Base-by-base conservation (phyloP, 2,797 vertebrate genomes). In the Sebastiscus tertius region DNA sequence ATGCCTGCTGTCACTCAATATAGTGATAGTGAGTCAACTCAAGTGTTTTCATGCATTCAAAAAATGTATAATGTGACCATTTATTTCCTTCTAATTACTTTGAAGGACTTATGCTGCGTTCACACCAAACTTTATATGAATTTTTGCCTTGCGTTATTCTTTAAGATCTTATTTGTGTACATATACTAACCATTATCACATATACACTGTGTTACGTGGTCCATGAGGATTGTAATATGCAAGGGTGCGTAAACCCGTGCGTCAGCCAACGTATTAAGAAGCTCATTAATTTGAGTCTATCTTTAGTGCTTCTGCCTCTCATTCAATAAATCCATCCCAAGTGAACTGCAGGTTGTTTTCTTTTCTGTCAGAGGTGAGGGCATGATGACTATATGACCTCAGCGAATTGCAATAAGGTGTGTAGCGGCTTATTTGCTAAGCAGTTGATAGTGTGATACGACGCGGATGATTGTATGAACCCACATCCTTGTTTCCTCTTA, bases 311-410 rank as follows among this genome's bases (percentile, higher is more conserved):
- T 71, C 24, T 46, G 33, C 20, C 33, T 49, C 49, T 29, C 3
- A 13, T 70, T 46, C n/a, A 78, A 20, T 66, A 75, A 56, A 78
- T 62, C n/a, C 22, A 61, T 66, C 70, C 8, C 16, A 74, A 7
- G n/a, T 46, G 24, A 70, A 16, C 13, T 4, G 42, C 14, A 4
- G 5, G 4, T 42, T 5, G 5, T 14, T 79, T 60, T n/a, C 1
- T 26, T 31, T 39, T 9, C 22, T 71, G 12, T 55, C 55, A 61
- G 11, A 9, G 18, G 1, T 34, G 26, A 27, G 66, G 5, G 10
- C 34, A 39, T 39, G 5, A 71, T 42, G 39, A 29, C 33, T 72
- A 34, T 27, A 8, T 66, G 46, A 84, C 63, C 12, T 31, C 5
- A 39, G 36, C 8, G 0, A 36, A 24, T 29, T 58, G 58, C 24